Base-by-base conservation (phyloP, 1,140 invertebrate genomes). In the Caligus rogercresseyi region DNA sequence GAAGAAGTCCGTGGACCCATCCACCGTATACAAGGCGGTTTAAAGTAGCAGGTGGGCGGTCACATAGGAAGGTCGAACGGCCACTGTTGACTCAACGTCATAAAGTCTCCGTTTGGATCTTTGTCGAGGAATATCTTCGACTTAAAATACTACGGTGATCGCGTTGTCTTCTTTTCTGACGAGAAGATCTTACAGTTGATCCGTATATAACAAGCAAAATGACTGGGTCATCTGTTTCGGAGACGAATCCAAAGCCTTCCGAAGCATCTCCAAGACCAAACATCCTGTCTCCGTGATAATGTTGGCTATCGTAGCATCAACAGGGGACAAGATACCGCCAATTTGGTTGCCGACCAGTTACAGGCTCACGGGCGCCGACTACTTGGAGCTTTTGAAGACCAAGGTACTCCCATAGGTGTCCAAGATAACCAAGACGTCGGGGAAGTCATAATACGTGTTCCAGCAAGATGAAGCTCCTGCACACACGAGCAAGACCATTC, bases 281-380 rank as follows among this genome's bases (percentile, higher is more conserved):
- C 58, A 60, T 16, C n/a, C 58, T 1, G 58, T 26, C 58, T 60
- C 15, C n/a, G 58, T 60, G 58, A 60, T 60, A 26, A 60, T 60
- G 23, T 24, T 54, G 16, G 58, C n/a, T 1, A 24, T 60, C 15
- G 58, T 60, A 3, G 58, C 58, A 3, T 60, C 58, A 16, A 60
- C 11, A 1, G 58, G 23, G 16, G 58, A 26, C 14, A 60, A 60
- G 16, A 60, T 60, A n/a, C 23, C 1, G 3, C 58, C 58, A 16
- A 52, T 60, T 26, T 54, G n/a, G 25, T 60, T 60, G n/a, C 58
- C 58, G 3, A 25, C 16, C 1, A n/a, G 58, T 11, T 60, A 26
- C 58, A n/a, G 58, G 25, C 23, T 60, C 15, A 24, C 25, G 1
- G 58, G 3, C 1, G 58, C 58, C 3, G 58, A 60, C 43, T 26